Evolutionary conservation across 2,113 vertebrate species (phyloP).

Genomic region (Chionis minor): DNA sequence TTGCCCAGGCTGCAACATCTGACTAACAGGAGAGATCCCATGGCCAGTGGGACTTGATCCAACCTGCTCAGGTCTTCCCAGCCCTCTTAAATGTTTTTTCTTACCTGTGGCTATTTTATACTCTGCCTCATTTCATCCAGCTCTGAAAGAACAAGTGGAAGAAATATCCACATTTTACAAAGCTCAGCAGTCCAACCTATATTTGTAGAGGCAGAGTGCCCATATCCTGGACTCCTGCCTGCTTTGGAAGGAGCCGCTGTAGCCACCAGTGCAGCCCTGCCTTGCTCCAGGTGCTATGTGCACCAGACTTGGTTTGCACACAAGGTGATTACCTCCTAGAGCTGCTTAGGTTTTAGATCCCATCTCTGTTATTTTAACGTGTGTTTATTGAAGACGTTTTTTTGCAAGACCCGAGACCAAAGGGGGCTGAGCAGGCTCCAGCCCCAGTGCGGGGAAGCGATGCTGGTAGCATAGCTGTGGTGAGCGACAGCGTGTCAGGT

Average conservation of each 20-base stretch:
- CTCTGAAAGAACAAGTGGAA: neutral
- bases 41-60: neutral
- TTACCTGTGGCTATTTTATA: neutral
- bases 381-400: neutral
- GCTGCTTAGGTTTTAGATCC: neutral
- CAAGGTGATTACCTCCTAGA: neutral
- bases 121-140: neutral
- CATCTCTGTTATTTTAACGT: neutral
- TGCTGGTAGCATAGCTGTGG: neutral
- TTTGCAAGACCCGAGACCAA: neutral
- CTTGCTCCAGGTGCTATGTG: neutral
- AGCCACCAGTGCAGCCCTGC: neutral
- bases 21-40: neutral
- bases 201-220: neutral
- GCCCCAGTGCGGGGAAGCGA: fast-evolving
- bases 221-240: neutral
- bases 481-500: neutral
- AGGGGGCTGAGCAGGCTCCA: neutral
- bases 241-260: neutral
- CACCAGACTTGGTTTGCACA: neutral
- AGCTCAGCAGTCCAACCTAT: neutral
- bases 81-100: neutral
- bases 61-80: neutral
- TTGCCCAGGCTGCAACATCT: neutral
- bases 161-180: neutral